phyloP scores from a whole-genome alignment of 2,797 vertebrate genomes.

The Hemibagrus guttatus region DNA sequence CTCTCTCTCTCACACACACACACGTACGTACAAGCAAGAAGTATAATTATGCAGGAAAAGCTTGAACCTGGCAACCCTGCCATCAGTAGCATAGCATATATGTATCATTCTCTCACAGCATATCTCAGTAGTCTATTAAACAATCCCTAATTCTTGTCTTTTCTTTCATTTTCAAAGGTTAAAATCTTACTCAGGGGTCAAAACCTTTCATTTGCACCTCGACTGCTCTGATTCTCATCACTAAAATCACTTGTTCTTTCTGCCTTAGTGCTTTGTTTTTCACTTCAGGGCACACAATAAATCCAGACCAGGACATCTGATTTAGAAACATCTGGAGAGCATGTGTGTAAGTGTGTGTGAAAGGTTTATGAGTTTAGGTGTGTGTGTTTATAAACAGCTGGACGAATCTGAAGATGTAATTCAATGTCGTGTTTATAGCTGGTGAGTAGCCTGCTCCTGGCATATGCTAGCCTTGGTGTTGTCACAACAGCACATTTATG shows the following conservation, averaged over 20 bases:
- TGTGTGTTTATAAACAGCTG: conserved; percentile 21
- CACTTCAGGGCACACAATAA: neutral
- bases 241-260: neutral
- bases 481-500: conserved; percentile 9
- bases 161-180: neutral
- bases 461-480: neutral
- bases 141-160: neutral
- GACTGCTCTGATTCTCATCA: neutral
- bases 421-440: neutral
- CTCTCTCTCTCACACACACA: too few species aligned
- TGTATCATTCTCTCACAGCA: neutral
- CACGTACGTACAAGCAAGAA: neutral
- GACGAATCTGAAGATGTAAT: neutral
- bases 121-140: neutral
- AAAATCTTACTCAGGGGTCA: neutral
- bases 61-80: neutral
- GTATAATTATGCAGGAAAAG: neutral
- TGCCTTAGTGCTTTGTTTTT: neutral
- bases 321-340: conserved; percentile 31
- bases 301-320: neutral
- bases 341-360: conserved; percentile 21
- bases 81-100: neutral
- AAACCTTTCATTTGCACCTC: neutral
- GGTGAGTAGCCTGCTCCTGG: neutral
- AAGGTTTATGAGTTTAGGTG: neutral